Base-by-base conservation (phyloP, 2,113 vertebrate species). In the Anarrhichthys ocellatus region DNA sequence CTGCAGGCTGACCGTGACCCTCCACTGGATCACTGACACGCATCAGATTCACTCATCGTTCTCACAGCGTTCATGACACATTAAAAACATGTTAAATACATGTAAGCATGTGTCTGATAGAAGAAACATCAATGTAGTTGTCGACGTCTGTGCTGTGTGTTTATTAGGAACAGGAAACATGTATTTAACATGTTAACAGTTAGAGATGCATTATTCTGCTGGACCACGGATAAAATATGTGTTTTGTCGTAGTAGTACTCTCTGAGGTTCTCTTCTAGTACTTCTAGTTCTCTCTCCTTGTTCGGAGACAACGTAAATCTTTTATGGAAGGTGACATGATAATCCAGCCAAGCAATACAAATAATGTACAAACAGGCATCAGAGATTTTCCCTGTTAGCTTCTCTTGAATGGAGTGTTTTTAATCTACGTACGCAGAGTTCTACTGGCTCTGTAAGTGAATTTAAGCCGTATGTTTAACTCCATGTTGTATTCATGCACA, bases 291-390 rank as follows among this genome's bases (percentile, higher is more conserved):
- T 76, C 22, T 17, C 2, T 74, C n/a, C 24, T 63, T 27, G 2
- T 18, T 38, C 15, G 20, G 48, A 59, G 40, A 34, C 42, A 0
- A 4, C 9, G 3, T 76, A 20, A 78, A 81, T 78, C 14, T 84
- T 81, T 84, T 3, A 85, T 59, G 68, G 2, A 38, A 62, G 68
- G 76, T 52, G 65, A 78, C 76, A 67, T 20, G 63, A 61, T 46
- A 20, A 65, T 27, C 32, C 15, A 11, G 73, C 8, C 17, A 15
- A 48, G 56, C 22, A 9, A 42, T 3, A 70, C 76, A 14, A 87
- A 84, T 82, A 65, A 87, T 78, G 62, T 52, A 86, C 24, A 5
- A 69, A 67, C 36, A 18, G n/a, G 36, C 36, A 22, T 59, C 22
- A 46, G 50, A 72, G 36, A 78, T 69, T 52, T 42, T 61, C 10